phyloP scores from a whole-genome alignment of 2,797 vertebrate genomes.

The Betta splendens region DNA sequence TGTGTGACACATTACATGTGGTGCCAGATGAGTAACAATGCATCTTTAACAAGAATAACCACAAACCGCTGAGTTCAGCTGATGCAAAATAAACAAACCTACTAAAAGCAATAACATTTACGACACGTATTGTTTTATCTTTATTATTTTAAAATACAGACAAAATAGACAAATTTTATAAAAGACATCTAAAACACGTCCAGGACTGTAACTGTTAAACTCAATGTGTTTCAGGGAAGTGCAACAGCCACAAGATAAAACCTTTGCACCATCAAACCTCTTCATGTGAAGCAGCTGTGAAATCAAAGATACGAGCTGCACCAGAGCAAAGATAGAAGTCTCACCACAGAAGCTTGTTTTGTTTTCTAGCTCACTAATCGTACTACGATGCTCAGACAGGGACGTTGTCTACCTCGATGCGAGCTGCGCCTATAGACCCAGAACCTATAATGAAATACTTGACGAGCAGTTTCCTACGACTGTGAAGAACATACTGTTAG shows the following conservation, averaged over 20 bases:
- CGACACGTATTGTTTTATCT: slow-evolving; percentile 45
- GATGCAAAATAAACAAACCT: neutral
- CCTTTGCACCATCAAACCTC: neutral
- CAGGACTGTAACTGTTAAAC: slow-evolving; percentile 34
- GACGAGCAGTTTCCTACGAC: neutral
- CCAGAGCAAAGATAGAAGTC: neutral
- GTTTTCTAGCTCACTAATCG: neutral
- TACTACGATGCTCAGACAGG: neutral
- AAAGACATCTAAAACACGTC: slow-evolving; percentile 62
- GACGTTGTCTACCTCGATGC: neutral
- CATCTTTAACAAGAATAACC: too few relatives aligned
- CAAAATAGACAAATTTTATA: slow-evolving; percentile 70
- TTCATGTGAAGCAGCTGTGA: neutral
- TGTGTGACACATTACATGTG: too few relatives aligned
- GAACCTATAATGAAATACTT: neutral
- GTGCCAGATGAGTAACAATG: too few relatives aligned
- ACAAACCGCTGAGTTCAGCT: too few relatives aligned
- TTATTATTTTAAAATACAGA: slow-evolving; percentile 56
- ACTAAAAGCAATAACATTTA: neutral
- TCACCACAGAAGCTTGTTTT: neutral
- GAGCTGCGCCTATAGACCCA: neutral
- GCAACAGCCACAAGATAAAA: slow-evolving; percentile 12
- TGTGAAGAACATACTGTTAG: neutral
- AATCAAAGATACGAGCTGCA: neutral
- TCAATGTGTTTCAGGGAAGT: slow-evolving; percentile 14